These are phyloP conservation scores for Drosophila phalerata DNA, from an alignment of 2,888 invertebrate genomes.

Conservation along the genomic window DNA sequence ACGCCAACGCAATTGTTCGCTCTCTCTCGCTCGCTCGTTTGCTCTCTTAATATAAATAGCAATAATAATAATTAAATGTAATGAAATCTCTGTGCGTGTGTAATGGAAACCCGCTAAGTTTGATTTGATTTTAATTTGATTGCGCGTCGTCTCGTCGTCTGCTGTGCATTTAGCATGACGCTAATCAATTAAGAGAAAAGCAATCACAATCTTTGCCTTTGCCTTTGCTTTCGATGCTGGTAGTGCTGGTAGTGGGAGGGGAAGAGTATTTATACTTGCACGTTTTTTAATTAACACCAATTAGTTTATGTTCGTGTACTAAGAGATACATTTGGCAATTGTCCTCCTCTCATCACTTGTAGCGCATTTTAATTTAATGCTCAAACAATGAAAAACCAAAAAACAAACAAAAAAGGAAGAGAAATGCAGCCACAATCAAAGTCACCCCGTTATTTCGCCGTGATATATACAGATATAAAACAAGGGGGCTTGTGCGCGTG, in stretches of 20 bases:
- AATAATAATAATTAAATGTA: slow-evolving; percentile 59
- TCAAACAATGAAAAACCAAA: not conserved
- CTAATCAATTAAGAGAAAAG: slow-evolving; percentile 71
- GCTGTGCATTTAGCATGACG: slow-evolving; percentile 66
- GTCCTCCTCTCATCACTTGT: slow-evolving; percentile 36
- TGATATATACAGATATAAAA: slow-evolving; percentile 7
- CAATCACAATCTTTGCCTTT: slow-evolving; percentile 35
- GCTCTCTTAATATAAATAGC: slow-evolving; percentile 21
- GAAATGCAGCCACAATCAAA: slow-evolving; percentile 32
- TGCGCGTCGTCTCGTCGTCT: slow-evolving; percentile 59
- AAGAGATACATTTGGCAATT: slow-evolving; percentile 13
- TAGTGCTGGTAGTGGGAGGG: not conserved
- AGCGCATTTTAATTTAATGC: slow-evolving; percentile 60
- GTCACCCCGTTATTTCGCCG: slow-evolving; percentile 8
- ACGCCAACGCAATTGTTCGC: slow-evolving; percentile 25
- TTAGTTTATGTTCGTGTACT: slow-evolving; percentile 42
- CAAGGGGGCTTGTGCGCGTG: slow-evolving; percentile 48
- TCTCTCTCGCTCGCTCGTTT: not conserved
- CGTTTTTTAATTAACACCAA: slow-evolving; percentile 70
- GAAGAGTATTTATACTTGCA: slow-evolving; percentile 12
- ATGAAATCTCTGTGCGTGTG: slow-evolving; percentile 66
- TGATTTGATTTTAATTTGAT: slow-evolving; percentile 73
- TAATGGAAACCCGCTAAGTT: slow-evolving; percentile 77
- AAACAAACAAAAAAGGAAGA: slow-evolving; percentile 5
- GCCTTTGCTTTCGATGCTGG: not conserved